These are phyloP conservation scores for Hesperophylax magnus DNA, from an alignment of 1,140 invertebrate species.

Conservation along the genomic window DNA sequence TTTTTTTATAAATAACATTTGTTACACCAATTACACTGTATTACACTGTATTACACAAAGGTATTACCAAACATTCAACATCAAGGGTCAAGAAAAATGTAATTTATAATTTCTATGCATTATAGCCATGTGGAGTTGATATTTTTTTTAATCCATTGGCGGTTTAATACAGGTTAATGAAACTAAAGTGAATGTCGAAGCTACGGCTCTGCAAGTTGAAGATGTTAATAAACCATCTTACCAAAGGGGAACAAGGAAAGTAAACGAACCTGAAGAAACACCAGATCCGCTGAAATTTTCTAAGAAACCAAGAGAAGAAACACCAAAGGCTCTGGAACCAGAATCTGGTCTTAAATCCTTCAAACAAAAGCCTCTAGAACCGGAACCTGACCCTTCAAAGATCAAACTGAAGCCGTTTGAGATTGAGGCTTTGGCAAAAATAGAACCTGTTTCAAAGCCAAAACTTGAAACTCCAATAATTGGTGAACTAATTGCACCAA, in stretches of 20 bases:
- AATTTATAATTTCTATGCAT: no score
- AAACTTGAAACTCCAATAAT: constrained; percentile 3
- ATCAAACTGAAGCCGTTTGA: not conserved
- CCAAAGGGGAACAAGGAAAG: constrained; percentile 2
- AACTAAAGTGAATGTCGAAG: constrained; percentile 17
- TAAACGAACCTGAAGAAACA: constrained; percentile 9
- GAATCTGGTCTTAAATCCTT: not conserved
- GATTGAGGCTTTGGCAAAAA: not conserved
- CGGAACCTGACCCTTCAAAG: constrained; percentile 4
- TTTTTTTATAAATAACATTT: no score
- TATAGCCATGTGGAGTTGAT: no score
- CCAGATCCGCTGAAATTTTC: not conserved
- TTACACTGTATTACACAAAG: no score
- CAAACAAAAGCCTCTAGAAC: not conserved
- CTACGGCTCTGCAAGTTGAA: not conserved
- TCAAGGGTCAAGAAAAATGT: no score
- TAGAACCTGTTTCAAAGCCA: not conserved
- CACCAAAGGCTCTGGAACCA: constrained; percentile 4
- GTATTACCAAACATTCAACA: no score
- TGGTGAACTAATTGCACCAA: not conserved
- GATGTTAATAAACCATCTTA: not conserved
- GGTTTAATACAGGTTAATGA: constrained; percentile 25
- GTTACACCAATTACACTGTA: no score
- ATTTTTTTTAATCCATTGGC: not conserved
- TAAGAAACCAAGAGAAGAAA: not conserved